Evolutionary conservation across 2,113 vertebrate genomes (phyloP).

Genomic region (Noctilio leporinus): DNA sequence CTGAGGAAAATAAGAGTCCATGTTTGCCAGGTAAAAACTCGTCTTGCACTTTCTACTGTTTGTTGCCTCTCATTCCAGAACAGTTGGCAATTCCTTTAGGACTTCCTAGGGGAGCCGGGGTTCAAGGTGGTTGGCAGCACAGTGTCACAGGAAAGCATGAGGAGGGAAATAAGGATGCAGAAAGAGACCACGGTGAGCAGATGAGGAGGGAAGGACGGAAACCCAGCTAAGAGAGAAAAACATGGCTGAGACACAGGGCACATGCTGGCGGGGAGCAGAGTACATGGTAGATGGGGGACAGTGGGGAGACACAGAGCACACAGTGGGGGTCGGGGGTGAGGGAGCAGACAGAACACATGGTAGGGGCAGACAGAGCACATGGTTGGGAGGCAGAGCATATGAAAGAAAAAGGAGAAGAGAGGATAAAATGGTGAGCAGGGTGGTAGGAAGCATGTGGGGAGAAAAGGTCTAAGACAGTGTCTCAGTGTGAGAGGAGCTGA

Average conservation of each 20-base stretch:
- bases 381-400: no score
- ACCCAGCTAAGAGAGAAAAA: no score
- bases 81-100: background rate
- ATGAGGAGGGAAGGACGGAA: background rate
- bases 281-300: no score
- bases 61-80: background rate
- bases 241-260: background rate
- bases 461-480: background rate
- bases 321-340: no score
- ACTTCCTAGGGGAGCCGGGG: background rate
- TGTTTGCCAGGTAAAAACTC: background rate
- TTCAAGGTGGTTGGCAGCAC: background rate
- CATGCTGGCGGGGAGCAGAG: no score
- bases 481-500: background rate
- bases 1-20: background rate
- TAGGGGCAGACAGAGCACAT: no score
- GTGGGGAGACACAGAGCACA: no score
- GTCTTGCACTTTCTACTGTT: background rate
- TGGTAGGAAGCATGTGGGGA: background rate
- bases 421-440: no score
- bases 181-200: no score
- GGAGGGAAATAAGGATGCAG: background rate
- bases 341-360: background rate
- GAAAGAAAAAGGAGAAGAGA: background rate
- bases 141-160: background rate